A percentile compares a stretch with the other conserved stretches of the same genome.
Evolutionary conservation across 2,113 vertebrate species (phyloP).

Genomic region (Raphicerus campestris): DNA sequence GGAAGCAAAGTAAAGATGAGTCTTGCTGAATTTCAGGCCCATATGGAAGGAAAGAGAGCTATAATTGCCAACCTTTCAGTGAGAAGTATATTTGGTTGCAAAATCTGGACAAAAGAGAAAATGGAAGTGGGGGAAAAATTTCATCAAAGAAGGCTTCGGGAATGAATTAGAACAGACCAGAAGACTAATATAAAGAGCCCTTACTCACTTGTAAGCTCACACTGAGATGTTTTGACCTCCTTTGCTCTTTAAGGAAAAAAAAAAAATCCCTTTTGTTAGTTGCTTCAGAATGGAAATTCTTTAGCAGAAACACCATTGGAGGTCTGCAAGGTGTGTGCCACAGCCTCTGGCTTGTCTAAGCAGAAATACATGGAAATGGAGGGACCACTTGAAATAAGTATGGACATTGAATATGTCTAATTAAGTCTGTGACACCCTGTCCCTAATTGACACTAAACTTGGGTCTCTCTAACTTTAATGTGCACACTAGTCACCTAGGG

Average conservation of each 20-base stretch:
- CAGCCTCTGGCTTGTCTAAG: neutral
- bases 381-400: neutral
- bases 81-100: constrained; percentile 30
- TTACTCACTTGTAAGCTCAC: neutral
- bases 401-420: neutral
- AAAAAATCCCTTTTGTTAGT: neutral
- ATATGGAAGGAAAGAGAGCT: neutral
- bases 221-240: neutral
- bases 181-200: neutral
- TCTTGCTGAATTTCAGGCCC: neutral
- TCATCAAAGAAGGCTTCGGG: neutral
- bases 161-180: constrained; percentile 4
- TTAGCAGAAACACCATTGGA: neutral
- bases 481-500: neutral
- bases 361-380: neutral
- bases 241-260: neutral
- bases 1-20: neutral
- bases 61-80: neutral
- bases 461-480: neutral
- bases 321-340: neutral
- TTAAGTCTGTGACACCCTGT: neutral
- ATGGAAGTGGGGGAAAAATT: neutral
- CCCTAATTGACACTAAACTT: neutral
- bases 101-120: constrained; percentile 25
- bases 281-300: constrained; percentile 2